Evolutionary conservation across 37 sponge, comb jelly and placozoan genomes (phyloP).

Genomic region (Diacarnus erythraeanus): DNA sequence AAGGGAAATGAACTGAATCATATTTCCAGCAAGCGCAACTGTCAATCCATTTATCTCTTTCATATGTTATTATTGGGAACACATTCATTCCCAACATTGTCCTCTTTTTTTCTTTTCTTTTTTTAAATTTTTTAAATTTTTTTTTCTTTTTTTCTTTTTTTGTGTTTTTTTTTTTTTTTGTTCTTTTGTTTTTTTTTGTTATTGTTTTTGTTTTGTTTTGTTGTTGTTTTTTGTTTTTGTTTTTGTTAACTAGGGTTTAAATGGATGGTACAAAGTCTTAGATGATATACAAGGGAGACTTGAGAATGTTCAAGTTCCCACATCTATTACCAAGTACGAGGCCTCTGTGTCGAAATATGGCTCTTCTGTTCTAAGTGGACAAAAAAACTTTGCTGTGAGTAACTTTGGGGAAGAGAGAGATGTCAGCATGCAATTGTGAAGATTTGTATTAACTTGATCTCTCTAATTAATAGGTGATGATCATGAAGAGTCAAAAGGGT

Average conservation of each 20-base stretch:
- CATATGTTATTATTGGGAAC: too few species aligned
- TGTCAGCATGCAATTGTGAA: neutral
- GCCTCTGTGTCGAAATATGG: neutral
- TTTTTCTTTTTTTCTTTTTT: too few species aligned
- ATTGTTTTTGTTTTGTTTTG: neutral
- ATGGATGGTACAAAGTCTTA: constrained; percentile 83
- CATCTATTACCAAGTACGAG: constrained; percentile 20
- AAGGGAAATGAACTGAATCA: neutral
- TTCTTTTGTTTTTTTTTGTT: neutral
- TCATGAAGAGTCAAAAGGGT: constrained; percentile 43
- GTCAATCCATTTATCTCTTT: too few species aligned
- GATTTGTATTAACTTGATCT: too few species aligned
- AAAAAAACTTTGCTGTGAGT: constrained; percentile 43
- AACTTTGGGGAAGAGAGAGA: neutral
- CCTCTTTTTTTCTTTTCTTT: too few species aligned
- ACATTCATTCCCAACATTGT: too few species aligned
- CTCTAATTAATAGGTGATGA: constrained; percentile 29
- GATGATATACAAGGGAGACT: constrained; percentile 37
- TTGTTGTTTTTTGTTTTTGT: neutral
- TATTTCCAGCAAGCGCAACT: neutral
- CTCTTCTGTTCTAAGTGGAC: neutral
- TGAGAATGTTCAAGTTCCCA: constrained; percentile 50
- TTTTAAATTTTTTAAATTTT: too few species aligned
- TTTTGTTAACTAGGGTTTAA: constrained; percentile 25
- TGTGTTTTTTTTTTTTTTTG: too few species aligned